These are phyloP conservation scores for Nomada ruficornis DNA, from an alignment of 2,888 invertebrate species.

Conservation along the genomic window DNA sequence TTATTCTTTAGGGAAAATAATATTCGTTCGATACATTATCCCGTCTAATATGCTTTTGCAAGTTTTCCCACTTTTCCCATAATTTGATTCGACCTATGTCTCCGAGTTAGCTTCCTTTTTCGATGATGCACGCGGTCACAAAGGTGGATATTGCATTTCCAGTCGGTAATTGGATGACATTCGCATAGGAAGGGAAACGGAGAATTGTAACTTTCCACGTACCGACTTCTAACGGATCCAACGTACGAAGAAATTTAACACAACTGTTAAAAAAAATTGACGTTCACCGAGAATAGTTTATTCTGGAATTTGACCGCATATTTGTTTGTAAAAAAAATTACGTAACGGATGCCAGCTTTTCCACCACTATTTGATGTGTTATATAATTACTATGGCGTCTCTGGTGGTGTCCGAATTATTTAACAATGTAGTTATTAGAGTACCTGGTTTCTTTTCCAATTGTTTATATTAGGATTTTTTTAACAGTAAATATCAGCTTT, in stretches of 20 bases:
- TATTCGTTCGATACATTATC: not conserved
- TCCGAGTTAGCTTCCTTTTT: not conserved
- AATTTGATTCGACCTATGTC: slow-evolving; percentile 1
- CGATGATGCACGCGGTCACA: not conserved
- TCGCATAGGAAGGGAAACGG: slow-evolving; percentile 1
- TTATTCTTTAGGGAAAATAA: not conserved
- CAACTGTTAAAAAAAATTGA: not conserved
- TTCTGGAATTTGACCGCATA: not conserved
- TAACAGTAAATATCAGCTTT: too few relatives aligned
- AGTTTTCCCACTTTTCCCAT: not conserved
- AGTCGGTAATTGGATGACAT: slow-evolving; percentile 26
- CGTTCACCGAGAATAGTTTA: not conserved
- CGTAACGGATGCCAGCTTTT: slow-evolving; percentile 5
- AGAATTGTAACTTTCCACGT: slow-evolving; percentile 4
- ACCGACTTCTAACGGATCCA: not conserved
- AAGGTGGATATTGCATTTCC: slow-evolving; percentile 15
- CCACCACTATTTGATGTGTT: not conserved
- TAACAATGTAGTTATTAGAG: too few relatives aligned
- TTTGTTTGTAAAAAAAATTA: not conserved
- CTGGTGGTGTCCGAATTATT: too few relatives aligned
- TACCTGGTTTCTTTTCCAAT: not conserved
- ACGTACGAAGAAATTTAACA: not conserved
- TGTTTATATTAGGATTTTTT: too few relatives aligned
- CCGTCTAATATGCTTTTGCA: not conserved
- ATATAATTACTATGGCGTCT: not conserved